phyloP scores from a whole-genome alignment of 2,797 vertebrate species.

The Tapera naevia region DNA sequence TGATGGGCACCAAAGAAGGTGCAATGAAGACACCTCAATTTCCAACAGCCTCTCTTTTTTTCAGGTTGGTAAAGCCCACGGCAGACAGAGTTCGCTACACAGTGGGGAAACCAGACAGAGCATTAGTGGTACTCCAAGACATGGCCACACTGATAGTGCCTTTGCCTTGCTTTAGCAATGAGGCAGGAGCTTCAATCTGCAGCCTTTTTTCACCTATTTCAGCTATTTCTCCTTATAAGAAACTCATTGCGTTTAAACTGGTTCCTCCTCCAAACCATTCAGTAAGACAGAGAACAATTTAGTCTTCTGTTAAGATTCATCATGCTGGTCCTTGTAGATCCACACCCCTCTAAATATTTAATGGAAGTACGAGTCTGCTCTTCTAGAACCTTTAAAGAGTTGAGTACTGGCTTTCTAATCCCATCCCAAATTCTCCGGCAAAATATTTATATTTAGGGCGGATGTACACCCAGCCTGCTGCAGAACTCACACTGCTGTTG shows the following conservation, averaged over 20 bases:
- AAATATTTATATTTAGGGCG: background rate
- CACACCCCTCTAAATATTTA: background rate
- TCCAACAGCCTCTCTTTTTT: background rate
- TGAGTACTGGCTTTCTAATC: background rate
- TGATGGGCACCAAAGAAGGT: background rate
- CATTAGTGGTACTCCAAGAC: background rate
- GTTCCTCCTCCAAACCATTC: background rate
- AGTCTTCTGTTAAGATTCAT: background rate
- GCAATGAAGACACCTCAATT: background rate
- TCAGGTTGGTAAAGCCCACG: background rate
- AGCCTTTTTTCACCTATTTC: background rate
- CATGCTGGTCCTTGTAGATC: background rate
- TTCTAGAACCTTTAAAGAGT: background rate
- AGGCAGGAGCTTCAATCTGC: background rate
- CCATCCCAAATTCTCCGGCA: background rate
- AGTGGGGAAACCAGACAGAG: background rate
- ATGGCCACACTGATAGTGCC: accelerated
- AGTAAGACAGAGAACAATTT: background rate
- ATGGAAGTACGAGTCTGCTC: background rate
- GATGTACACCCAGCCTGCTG: background rate
- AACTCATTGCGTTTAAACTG: background rate
- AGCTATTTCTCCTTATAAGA: background rate
- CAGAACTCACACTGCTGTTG: background rate
- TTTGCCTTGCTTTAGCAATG: background rate
- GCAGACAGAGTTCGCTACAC: background rate